Percentiles rank a stretch among this genome's conserved stretches.
These are phyloP conservation scores for Chrysogorgia sp. DNA, from an alignment of 92 coral and sea anemone species.

Conservation along the genomic window DNA sequence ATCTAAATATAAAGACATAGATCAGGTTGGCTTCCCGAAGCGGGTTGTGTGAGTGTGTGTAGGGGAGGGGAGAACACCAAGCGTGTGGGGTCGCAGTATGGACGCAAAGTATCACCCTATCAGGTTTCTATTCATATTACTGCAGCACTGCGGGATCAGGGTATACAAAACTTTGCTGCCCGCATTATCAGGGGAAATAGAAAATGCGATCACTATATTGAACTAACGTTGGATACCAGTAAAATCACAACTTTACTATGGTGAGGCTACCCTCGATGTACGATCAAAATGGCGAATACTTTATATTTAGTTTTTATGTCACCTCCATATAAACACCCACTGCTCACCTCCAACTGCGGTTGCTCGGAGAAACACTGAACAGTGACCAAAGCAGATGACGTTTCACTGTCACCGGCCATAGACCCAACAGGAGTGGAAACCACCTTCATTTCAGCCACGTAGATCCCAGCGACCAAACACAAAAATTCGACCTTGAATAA, in stretches of 20 bases:
- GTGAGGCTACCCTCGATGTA: no score
- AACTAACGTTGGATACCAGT: no score
- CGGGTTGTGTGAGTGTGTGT: no score
- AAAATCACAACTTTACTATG: no score
- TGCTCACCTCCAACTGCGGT: constrained; percentile 81
- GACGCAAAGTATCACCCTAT: no score
- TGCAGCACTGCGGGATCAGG: no score
- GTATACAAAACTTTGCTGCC: no score
- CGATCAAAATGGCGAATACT: neutral
- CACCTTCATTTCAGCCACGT: constrained; percentile 81
- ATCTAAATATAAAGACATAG: constrained; percentile 52
- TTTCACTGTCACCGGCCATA: constrained; percentile 45
- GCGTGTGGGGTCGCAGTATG: no score
- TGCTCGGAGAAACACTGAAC: constrained; percentile 84
- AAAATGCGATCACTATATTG: neutral
- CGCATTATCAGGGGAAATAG: no score
- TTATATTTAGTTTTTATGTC: neutral
- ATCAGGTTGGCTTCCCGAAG: no score
- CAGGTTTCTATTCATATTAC: no score
- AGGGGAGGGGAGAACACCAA: no score
- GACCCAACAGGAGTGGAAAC: constrained; percentile 82
- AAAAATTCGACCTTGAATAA: constrained; percentile 76
- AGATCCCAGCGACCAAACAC: constrained; percentile 80
- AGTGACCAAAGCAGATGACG: constrained; percentile 72
- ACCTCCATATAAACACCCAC: neutral